Base-by-base conservation (phyloP, 1,140 invertebrate genomes). In the Drosophila seguyi region DNA sequence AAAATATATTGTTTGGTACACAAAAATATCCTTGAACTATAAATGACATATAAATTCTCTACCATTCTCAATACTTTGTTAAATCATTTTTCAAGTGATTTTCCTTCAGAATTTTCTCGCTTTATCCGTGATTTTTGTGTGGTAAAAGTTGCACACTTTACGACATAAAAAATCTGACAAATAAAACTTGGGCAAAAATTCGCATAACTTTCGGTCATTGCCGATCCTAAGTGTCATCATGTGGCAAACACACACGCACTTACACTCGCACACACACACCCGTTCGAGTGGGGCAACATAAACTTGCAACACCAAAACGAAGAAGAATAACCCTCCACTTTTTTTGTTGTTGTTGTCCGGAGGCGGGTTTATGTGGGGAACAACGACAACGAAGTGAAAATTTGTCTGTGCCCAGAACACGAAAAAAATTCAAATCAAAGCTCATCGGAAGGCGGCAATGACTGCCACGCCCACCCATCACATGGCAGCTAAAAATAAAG, bases 371-470 rank as follows among this genome's bases (percentile, higher is more conserved):
- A 25, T 66, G 36, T 47, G 31, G 57, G 44, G 42, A 20, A 47
- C 7, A 3, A 31, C 45, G 45, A 67, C 66, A 69, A 75, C 56
- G 73, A 75, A 75, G 73, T 65, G 73, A 60, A 65, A 65, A 75
- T 75, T 74, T 45, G 73, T 75, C 73, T 65, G 71, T 39, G 69
- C 44, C 42, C 42, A 56, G 59, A 57, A 57, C 27, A 74, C 29
- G 48, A 41, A 74, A 73, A 61, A 62, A 62, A 75, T 65, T 55
- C 60, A 75, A 75, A 75, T 75, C 71, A 71, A 73, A 75, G 71
- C 71, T 75, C 71, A 75, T 65, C 42, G 52, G 34, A 44, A 74
- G 60, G 59, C 71, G 58, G 60, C 66, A 74, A 75, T 75, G 69
- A 74, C 52, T 63, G 44, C 68, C 69, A 74, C 73, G 38, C 69